A percentile compares a stretch with the other conserved stretches of the same genome.
Evolutionary conservation across 2,113 vertebrate genomes (phyloP).

Genomic region (Nothoprocta perdicaria): DNA sequence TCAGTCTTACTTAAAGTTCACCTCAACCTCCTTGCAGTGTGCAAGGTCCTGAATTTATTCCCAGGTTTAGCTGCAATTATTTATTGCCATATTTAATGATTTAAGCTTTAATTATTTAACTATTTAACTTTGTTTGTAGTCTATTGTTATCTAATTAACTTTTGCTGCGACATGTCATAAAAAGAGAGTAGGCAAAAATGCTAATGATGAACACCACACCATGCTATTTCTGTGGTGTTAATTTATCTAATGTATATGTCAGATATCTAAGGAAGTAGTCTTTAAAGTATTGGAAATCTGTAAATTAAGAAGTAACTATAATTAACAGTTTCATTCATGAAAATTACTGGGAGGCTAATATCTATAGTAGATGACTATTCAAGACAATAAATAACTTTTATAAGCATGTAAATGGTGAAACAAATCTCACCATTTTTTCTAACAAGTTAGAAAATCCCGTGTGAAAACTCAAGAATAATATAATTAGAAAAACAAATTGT

Average conservation of each 20-base stretch:
- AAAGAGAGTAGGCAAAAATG: neutral
- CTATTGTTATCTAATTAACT: neutral
- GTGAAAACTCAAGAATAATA: neutral
- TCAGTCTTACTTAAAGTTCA: accelerated
- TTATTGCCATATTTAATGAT: neutral
- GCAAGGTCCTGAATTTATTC: neutral
- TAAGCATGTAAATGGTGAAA: neutral
- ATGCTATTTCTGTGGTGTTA: neutral
- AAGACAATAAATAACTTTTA: neutral
- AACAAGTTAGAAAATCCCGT: neutral
- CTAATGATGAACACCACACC: neutral
- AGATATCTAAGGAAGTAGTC: neutral
- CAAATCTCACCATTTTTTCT: neutral
- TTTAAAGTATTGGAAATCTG: neutral
- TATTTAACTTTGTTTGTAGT: neutral
- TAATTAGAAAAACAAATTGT: neutral
- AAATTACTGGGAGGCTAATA: neutral
- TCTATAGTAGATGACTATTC: neutral
- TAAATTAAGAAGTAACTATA: neutral
- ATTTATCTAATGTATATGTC: neutral
- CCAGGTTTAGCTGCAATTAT: neutral
- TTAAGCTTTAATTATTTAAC: neutral
- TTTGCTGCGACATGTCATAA: neutral
- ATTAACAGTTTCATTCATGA: neutral
- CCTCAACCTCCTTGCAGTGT: neutral